Base-by-base conservation (phyloP, 2,113 vertebrate genomes). In the Daphoenositta chrysoptera region DNA sequence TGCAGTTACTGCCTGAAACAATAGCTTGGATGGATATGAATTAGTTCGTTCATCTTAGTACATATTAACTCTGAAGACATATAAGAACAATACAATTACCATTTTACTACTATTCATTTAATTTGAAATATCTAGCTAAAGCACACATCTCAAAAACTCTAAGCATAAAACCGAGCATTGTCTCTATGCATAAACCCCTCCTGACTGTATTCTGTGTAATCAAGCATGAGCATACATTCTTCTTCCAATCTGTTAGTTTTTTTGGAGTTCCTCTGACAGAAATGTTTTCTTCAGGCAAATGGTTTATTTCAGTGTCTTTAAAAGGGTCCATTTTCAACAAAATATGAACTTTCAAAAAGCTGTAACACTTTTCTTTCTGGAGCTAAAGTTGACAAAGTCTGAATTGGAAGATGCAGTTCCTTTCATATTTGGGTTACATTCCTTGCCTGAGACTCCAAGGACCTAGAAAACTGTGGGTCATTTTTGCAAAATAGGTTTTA, bases 1-100 rank as follows among this genome's bases (percentile, higher is more conserved):
- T 94, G 48, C 77, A 89, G 72, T 68, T 69, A 68, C 65, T 79
- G 48, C 40, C 58, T 95, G 73, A 91, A 95, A 87, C 77, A 94
- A 72, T 57, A 68, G n/a, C 57, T 95, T 82, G 40, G 60, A 85
- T 77, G 31, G 77, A 80, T 89, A 79, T 1, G 26, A 87, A 76
- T 85, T 82, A 57, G 31, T 92, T 90, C 8, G 45, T 78, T 69
- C n/a, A 81, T 65, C 45, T 79, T 26, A 72, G 69, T n/a, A 22
- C 21, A 45, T 45, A 82, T 71, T 87, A 94, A 60, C 26, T 92
- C 44, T 56, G 56, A 91, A 79, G 69, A 75, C 44, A 42, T 64
- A 30, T n/a, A 93, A 54, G 50, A 72, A 60, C 21, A 93, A 63
- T 40, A 40, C 13, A 16, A 51, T 71, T 94, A 73, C 15, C 28